Base-by-base conservation (phyloP, 2,888 invertebrate genomes). In the Eilema sororculum region DNA sequence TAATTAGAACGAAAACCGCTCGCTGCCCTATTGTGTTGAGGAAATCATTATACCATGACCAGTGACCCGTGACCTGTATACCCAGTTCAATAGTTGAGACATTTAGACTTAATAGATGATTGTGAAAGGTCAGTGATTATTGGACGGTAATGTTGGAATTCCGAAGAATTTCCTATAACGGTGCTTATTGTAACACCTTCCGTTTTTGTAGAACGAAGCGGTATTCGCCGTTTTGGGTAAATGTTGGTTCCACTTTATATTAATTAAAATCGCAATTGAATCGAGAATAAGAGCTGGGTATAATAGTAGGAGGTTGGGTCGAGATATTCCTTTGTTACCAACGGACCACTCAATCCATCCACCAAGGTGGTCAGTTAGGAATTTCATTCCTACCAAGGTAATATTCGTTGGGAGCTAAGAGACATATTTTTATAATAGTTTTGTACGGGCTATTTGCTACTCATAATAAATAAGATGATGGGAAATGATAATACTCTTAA, bases 1-100 rank as follows among this genome's bases (percentile, higher is more conserved):
- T 87, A 88, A 88, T 88, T 89, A 88, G 86, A 87, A 86, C 84
- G 81, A 82, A 85, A 85, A 83, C 84, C 80, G 77, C 81, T 77
- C 79, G 73, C 75, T 80, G 69, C 72, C 76, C 85, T 76, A 82
- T 81, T 81, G 80, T 81, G 83, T 81, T 68, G 72, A 69, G 78
- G 81, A 80, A 81, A 76, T 81, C 80, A 83, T 81, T 81, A 81
- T 75, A 75, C 72, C 73, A 73, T 71, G 64, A 78, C 81, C 83
- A 82, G 68, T 62, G 65, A 63, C 64, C 59, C 33, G 56, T 67
- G 81, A 79, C 63, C 82, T 68, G 24, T 60, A 37, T 57, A 63
- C 28, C 68, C 30, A 8, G 16, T 59, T 28, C 52, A 61, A 65
- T 71, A 57, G 75, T 73, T 63, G 37, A 60, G 56, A 69, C 61